Evolutionary conservation across 2,113 vertebrate genomes (phyloP).

Genomic region (Physeter macrocephalus): DNA sequence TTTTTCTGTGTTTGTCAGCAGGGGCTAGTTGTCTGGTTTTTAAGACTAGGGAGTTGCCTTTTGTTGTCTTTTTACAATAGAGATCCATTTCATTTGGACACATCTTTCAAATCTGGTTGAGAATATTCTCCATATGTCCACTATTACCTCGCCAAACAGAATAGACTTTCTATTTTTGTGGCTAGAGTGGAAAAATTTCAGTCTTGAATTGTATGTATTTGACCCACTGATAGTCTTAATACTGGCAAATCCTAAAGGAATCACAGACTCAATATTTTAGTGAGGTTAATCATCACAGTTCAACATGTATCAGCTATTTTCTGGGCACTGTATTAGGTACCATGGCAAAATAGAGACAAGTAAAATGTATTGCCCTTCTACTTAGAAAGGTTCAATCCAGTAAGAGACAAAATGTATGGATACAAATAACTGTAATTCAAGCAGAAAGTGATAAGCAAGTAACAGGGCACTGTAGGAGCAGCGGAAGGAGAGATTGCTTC

Average conservation of each 20-base stretch:
- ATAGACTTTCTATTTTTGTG: constrained; percentile 26
- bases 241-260: not conserved
- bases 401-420: not conserved
- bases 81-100: not conserved
- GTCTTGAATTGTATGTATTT: not conserved
- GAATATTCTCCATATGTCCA: constrained; percentile 1
- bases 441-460: not conserved
- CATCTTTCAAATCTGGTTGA: constrained; percentile 41
- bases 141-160: constrained; percentile 10
- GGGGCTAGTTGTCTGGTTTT: not conserved
- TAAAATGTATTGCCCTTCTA: not conserved
- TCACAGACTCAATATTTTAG: not conserved
- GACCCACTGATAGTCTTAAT: not conserved
- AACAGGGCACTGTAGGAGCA: not conserved
- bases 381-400: not conserved
- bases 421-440: not conserved
- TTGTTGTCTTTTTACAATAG: constrained; percentile 22
- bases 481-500: not conserved
- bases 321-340: not conserved
- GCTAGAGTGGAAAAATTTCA: not conserved
- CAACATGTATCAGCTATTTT: not conserved
- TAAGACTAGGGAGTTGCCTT: not conserved
- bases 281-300: constrained; percentile 15
- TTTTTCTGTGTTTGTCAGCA: not conserved
- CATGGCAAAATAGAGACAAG: not conserved